Evolutionary conservation across 1,140 invertebrate species (phyloP).

Genomic region (Oreohelix idahoensis): DNA sequence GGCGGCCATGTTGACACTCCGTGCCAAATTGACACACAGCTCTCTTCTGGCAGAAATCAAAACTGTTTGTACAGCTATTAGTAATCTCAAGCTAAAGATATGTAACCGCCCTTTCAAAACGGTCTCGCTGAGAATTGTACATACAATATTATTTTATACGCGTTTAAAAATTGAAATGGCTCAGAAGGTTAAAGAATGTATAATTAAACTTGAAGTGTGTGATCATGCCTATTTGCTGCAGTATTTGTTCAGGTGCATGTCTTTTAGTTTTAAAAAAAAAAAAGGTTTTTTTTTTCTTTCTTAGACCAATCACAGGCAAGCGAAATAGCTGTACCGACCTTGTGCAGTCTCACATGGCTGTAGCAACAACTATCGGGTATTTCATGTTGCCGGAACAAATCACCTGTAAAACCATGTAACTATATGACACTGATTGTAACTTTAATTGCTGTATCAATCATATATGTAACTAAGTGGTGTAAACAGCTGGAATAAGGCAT

Average conservation of each 20-base stretch:
- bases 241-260: constrained; percentile 4
- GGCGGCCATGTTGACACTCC: constrained; percentile 10
- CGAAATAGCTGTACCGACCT: too few relatives aligned
- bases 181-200: not conserved
- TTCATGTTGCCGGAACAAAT: too few relatives aligned
- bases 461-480: too few relatives aligned
- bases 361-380: too few relatives aligned
- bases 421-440: too few relatives aligned
- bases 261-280: too few relatives aligned
- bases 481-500: too few relatives aligned
- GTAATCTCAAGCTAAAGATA: not conserved
- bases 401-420: too few relatives aligned
- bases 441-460: too few relatives aligned
- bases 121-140: not conserved
- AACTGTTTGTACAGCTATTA: not conserved
- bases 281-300: too few relatives aligned
- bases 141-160: constrained; percentile 6
- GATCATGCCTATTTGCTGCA: not conserved
- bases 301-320: too few relatives aligned
- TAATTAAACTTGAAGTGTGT: not conserved
- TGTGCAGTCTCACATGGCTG: too few relatives aligned
- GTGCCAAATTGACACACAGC: not conserved
- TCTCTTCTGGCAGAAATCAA: not conserved
- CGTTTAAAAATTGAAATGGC: not conserved
- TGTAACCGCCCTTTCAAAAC: not conserved